phyloP scores from a whole-genome alignment of 2,113 vertebrate species.

The Arvicanthis niloticus region DNA sequence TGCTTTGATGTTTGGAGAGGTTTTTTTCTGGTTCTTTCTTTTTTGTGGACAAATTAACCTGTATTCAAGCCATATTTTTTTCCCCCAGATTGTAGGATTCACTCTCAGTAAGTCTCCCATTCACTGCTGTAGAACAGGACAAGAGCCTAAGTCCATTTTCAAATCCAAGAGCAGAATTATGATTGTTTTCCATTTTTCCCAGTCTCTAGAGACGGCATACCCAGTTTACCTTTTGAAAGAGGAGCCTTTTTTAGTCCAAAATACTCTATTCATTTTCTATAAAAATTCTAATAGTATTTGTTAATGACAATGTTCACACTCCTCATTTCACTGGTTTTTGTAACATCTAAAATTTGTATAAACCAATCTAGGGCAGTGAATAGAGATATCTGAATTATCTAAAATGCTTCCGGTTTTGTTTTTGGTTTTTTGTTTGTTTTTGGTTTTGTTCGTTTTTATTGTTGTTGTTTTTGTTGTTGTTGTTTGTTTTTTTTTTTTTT shows the following conservation, averaged over 20 bases:
- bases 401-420: not conserved
- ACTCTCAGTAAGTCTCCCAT: slow-evolving; percentile 16
- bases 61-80: slow-evolving; percentile 10
- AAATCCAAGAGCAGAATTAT: slow-evolving; percentile 26
- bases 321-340: slow-evolving; percentile 2
- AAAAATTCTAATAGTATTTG: slow-evolving; percentile 37
- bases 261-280: slow-evolving; percentile 61
- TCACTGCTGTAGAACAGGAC: slow-evolving; percentile 32
- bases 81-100: slow-evolving; percentile 19
- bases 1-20: not conserved
- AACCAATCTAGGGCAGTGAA: not conserved
- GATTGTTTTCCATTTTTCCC: slow-evolving; percentile 38
- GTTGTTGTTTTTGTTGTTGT: too few relatives aligned
- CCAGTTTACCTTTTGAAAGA: not conserved
- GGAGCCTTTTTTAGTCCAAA: slow-evolving; percentile 3
- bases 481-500: not conserved
- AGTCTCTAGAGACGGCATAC: not conserved
- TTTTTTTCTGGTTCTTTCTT: not conserved
- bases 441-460: not conserved
- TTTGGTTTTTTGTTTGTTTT: too few relatives aligned
- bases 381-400: not conserved
- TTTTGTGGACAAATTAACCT: not conserved
- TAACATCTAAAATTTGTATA: slow-evolving; percentile 33
- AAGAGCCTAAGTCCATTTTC: slow-evolving; percentile 53
- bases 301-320: not conserved